Base-by-base conservation (phyloP, 1,140 invertebrate genomes). In the Potamilus streckersoni region DNA sequence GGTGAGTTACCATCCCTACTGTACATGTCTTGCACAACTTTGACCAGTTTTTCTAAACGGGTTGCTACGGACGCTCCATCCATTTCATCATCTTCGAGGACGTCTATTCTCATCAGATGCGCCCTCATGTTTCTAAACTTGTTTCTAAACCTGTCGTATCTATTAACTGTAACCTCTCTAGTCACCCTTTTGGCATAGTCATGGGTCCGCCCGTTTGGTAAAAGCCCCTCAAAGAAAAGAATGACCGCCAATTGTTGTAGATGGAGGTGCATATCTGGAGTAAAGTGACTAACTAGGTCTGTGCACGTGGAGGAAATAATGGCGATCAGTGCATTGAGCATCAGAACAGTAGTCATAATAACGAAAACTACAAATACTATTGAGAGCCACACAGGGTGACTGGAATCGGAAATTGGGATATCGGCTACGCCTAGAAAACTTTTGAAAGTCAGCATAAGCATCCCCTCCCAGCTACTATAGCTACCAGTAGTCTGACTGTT, bases 221-320 rank as follows among this genome's bases (percentile, higher is more conserved):
- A 20, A 27, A 83, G 77, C 59, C 79, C 81, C 76, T 86, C 85
- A 19, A 86, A 11, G 60, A 84, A 78, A 12, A 85, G 72, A n/a
- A 84, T 76, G 17, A 85, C 77, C 1, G 82, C 83, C 38, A 49
- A 6, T 49, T 49, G 38, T 11, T 49, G 38, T 49, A 49, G 73
- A 60, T 83, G 76, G 76, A 79, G 83, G 66, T 84, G 85, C 6
- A 76, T 76, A 55, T 81, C 81, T 38, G 57, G 71, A 38, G 78
- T 71, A 6, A 73, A 74, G 71, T 82, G 73, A 16, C 83, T 74
- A 3, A 81, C 61, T 0, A 86, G 78, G 5, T 80, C 31, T 15
- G 78, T 74, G 65, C 84, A 86, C 31, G 85, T 85, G 64, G 81
- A 78, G 49, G 83, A 83, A 80, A 86, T 82, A 82, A 86, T 84